These are phyloP conservation scores for Clanis bilineata DNA, from an alignment of 2,888 invertebrate species.

Conservation along the genomic window DNA sequence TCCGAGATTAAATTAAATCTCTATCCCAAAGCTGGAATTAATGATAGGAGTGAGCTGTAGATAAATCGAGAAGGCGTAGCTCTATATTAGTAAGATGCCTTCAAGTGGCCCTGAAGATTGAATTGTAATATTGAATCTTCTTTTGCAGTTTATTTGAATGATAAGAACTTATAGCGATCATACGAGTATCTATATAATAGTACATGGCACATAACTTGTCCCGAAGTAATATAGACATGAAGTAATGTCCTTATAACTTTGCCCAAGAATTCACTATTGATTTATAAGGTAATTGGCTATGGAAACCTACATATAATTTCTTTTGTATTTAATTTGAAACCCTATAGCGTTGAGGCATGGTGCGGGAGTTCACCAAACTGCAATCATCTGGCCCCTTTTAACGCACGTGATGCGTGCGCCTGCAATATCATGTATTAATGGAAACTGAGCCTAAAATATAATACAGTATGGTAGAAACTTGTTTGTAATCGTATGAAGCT, in stretches of 20 bases:
- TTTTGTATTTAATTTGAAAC: constrained; percentile 33
- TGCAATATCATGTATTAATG: constrained; percentile 46
- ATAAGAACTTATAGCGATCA: too few species aligned
- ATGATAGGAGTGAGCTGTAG: too few species aligned
- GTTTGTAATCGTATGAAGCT: constrained; percentile 37
- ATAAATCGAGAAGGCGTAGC: too few species aligned
- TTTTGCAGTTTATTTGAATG: too few species aligned
- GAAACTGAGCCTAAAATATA: constrained; percentile 25
- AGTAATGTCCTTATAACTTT: neutral
- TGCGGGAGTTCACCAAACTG: constrained; percentile 62
- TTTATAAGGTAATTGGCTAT: neutral
- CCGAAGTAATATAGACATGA: neutral
- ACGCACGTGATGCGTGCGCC: constrained; percentile 65
- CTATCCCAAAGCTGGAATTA: too few species aligned
- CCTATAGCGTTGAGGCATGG: constrained; percentile 50
- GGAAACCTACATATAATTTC: neutral
- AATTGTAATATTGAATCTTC: too few species aligned
- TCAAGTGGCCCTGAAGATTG: too few species aligned
- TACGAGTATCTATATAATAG: too few species aligned
- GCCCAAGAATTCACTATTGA: neutral
- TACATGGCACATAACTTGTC: neutral
- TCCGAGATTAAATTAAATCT: too few species aligned
- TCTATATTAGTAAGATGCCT: too few species aligned
- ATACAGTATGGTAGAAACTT: constrained; percentile 36
- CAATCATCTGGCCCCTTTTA: constrained; percentile 68